Evolutionary conservation across 2,113 vertebrate species (phyloP), one percentile per base, ranked within the genome.

Genomic region (Microcebus griseorufus): DNA sequence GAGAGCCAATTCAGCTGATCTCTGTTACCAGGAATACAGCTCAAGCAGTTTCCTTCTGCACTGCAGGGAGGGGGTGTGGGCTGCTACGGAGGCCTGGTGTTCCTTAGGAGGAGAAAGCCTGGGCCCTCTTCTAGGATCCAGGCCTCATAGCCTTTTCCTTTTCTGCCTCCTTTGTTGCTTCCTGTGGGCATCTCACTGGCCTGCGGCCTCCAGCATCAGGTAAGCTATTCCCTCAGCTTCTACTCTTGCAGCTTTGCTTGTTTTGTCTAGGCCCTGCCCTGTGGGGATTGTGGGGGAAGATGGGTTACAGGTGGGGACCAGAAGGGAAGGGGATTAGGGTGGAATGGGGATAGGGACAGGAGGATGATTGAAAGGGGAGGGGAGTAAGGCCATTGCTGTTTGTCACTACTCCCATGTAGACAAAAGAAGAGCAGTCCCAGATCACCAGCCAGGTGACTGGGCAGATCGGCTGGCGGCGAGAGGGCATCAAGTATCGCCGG

Each of bases 401-500:
- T 90, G 65, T 90, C 45, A 3, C 48, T 25, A 7, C 23, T 25
- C n/a, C 55, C 58, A 27, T 6, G 27, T 97, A 99, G 99, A 99
- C 99, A 95, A 99, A 99, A 98, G 99, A 99, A 98, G 99, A 99
- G 90, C 99, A 99, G 98, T 99, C 99, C 94, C 99, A 99, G 99
- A 99, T 99, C 99, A 99, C 99, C 92, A 99, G 99, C 98, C 99
- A 99, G 98, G 99, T 99, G 98, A 99, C 99, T 0, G 99, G 99
- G n/a, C 99, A 99, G 99, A 99, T 99, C 37, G 99, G 99, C 97
- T 99, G 99, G 99, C 99, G 99, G 86, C 99, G 99, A 2, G 99
- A 99, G 97, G 99, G 99, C 96, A 99, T 99, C 99, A 99, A 99
- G 92, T 99, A 99, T 95, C 99, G 99, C 87, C 99, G 99, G 93